Percentiles rank a stretch among this genome's conserved stretches.
Evolutionary conservation across 2,113 vertebrate genomes (phyloP).

Genomic region (Macaca mulatta): DNA sequence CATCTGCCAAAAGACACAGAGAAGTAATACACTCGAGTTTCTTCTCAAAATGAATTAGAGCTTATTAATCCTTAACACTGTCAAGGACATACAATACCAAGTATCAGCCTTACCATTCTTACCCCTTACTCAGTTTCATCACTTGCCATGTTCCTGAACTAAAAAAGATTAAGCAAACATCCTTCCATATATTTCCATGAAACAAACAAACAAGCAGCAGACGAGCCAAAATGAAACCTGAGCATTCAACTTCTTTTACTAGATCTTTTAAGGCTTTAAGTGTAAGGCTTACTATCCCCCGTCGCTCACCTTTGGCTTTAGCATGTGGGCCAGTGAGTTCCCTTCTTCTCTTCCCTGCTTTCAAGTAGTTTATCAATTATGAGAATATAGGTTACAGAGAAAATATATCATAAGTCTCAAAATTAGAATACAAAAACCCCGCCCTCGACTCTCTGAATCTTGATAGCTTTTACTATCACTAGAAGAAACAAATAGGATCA

Average conservation of each 20-base stretch:
- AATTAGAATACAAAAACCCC: not conserved
- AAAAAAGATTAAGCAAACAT: not conserved
- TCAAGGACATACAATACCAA: not conserved
- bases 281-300: not conserved
- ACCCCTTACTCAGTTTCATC: not conserved
- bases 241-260: conserved; percentile 29
- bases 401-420: conserved; percentile 11
- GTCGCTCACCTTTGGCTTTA: not conserved
- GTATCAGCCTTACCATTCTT: not conserved
- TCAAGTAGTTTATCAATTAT: not conserved
- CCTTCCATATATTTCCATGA: not conserved
- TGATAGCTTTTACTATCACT: not conserved
- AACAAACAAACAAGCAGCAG: not conserved
- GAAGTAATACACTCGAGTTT: not conserved
- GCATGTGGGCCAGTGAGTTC: not conserved
- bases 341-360: not conserved
- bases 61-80: not conserved
- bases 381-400: not conserved
- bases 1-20: not conserved
- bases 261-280: not conserved
- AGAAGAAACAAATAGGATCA: not conserved
- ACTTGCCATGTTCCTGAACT: not conserved
- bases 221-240: not conserved
- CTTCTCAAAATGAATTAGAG: no score
- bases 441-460: not conserved